These are phyloP conservation scores for Lamellibrachia luymesi DNA, from an alignment of 1,140 invertebrate species.

Conservation along the genomic window DNA sequence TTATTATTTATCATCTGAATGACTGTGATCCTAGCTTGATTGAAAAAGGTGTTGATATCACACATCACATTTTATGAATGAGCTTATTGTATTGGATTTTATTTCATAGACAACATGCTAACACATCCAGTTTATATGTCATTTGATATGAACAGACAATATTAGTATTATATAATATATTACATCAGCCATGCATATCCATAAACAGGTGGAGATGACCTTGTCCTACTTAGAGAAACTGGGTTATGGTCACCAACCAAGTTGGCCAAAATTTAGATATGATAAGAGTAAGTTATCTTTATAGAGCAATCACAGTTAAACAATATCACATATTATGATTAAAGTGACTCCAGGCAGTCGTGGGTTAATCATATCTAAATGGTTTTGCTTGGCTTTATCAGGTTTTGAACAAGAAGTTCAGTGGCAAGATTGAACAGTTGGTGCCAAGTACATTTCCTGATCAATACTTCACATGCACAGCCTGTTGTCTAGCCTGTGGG, in stretches of 20 bases:
- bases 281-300: neutral
- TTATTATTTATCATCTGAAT: neutral
- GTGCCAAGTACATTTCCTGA: constrained; percentile 71
- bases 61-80: neutral
- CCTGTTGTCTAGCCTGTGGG: constrained; percentile 72
- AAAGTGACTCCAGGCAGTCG: neutral
- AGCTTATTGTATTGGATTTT: neutral
- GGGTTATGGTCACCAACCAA: neutral
- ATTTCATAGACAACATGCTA: neutral
- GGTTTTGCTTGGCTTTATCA: constrained; percentile 37
- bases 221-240: neutral
- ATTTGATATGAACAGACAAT: neutral
- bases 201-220: neutral
- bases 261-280: neutral
- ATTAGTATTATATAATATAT: neutral
- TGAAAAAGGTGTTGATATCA: neutral
- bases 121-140: neutral
- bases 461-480: constrained; percentile 77
- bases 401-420: constrained; percentile 77
- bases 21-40: neutral
- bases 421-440: constrained; percentile 66
- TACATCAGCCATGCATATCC: neutral
- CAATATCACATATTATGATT: neutral
- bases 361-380: neutral
- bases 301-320: neutral